Evolutionary conservation across 2,888 invertebrate species (phyloP).

Genomic region (Stictocephala bisonia): DNA sequence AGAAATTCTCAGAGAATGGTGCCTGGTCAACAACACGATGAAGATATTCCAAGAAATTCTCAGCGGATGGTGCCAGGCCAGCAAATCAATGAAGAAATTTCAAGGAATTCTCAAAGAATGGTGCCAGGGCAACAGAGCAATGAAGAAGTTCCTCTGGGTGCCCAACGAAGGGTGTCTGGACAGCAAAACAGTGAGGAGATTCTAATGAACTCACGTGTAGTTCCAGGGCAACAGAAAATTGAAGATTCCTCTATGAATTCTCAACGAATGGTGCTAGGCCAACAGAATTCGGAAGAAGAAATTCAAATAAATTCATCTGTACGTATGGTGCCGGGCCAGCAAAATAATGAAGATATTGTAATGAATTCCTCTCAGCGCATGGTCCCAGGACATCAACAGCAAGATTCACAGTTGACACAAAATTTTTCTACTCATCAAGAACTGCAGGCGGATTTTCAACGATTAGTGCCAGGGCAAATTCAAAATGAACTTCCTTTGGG

Average conservation of each 20-base stretch:
- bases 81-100: too few relatives aligned
- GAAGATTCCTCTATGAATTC: constrained; percentile 28
- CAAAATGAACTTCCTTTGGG: constrained; percentile 67
- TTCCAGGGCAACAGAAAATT: constrained; percentile 65
- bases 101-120: too few relatives aligned
- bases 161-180: too few relatives aligned
- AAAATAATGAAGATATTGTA: not conserved
- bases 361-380: not conserved
- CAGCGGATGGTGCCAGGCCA: too few relatives aligned
- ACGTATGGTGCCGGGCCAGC: constrained; percentile 32
- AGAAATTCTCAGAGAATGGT: too few relatives aligned
- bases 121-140: too few relatives aligned
- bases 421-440: not conserved
- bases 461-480: constrained; percentile 29
- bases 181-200: too few relatives aligned
- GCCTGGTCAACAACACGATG: too few relatives aligned
- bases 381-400: constrained; percentile 34
- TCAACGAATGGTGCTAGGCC: too few relatives aligned
- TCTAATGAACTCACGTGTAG: too few relatives aligned
- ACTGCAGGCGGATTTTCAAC: not conserved
- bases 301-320: not conserved
- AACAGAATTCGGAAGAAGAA: not conserved
- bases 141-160: too few relatives aligned
- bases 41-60: too few relatives aligned
- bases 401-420: constrained; percentile 2